These are phyloP conservation scores for Solenodon paradoxus DNA, from an alignment of 2,113 vertebrate genomes.

Conservation along the genomic window DNA sequence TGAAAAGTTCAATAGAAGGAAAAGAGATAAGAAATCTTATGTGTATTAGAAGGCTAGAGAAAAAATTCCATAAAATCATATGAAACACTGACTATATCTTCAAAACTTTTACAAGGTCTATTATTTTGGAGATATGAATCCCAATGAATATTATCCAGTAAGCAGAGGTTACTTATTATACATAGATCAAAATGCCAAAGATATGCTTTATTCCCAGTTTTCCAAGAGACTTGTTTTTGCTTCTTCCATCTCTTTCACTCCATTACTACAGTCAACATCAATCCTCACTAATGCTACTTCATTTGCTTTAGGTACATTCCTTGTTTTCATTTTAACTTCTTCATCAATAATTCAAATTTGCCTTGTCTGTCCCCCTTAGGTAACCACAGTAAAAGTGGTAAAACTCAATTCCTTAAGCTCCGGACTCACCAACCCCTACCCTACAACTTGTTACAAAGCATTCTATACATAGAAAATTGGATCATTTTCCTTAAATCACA, in stretches of 20 bases:
- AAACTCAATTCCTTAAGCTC: background rate
- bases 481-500: background rate
- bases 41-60: background rate
- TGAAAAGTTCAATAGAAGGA: background rate
- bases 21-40: constrained; percentile 35
- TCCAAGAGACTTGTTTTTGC: background rate
- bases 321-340: constrained; percentile 1
- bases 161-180: constrained; percentile 38
- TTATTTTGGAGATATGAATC: constrained; percentile 40
- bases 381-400: background rate
- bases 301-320: background rate
- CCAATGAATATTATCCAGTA: constrained; percentile 32
- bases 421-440: background rate
- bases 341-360: too few species aligned
- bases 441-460: background rate
- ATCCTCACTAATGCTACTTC: background rate
- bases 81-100: constrained; percentile 12
- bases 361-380: background rate
- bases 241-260: background rate
- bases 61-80: constrained; percentile 51
- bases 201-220: background rate
- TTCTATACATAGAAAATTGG: background rate
- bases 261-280: background rate
- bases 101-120: constrained; percentile 5
- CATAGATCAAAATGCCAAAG: constrained; percentile 1